Percentiles rank a stretch among this genome's conserved stretches.
Conservation (phyloP, 2,888 invertebrate species). For the Cordylochernes scorpioides region DNA sequence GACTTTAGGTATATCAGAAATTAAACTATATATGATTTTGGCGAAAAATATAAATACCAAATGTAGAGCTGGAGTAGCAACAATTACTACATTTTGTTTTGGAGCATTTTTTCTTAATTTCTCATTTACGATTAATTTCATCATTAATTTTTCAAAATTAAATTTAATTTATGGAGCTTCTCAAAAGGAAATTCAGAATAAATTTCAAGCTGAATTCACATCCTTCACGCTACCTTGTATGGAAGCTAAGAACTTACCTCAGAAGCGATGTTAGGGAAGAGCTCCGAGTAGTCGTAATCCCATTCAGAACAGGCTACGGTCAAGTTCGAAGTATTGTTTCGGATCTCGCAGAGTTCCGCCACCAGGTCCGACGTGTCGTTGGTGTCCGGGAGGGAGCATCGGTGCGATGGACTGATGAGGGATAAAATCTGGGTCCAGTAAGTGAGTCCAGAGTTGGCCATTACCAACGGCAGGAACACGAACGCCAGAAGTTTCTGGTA, state of each 20-base stretch:
- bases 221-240: too few relatives aligned
- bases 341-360: constrained; percentile 1
- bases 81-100: too few relatives aligned
- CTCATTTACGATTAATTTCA: too few relatives aligned
- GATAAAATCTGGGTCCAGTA: constrained; percentile 11
- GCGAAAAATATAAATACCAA: too few relatives aligned
- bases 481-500: constrained; percentile 8
- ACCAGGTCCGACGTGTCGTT: neutral
- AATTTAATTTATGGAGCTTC: too few relatives aligned
- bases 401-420: constrained; percentile 7
- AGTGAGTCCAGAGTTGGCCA: constrained; percentile 5
- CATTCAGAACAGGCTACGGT: constrained; percentile 5
- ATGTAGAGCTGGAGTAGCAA: too few relatives aligned
- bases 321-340: neutral
- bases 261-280: constrained; percentile 7
- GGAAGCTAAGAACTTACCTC: constrained; percentile 5
- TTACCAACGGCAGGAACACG: constrained; percentile 7
- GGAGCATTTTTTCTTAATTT: too few relatives aligned
- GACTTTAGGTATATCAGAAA: too few relatives aligned
- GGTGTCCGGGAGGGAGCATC: constrained; percentile 2
- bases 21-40: too few relatives aligned
- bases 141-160: too few relatives aligned
- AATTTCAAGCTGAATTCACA: too few relatives aligned
- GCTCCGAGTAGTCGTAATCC: constrained; percentile 7
- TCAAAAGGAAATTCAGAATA: too few relatives aligned